Conservation (phyloP, 2,888 invertebrate genomes). For the Drosophila paranaensis region DNA sequence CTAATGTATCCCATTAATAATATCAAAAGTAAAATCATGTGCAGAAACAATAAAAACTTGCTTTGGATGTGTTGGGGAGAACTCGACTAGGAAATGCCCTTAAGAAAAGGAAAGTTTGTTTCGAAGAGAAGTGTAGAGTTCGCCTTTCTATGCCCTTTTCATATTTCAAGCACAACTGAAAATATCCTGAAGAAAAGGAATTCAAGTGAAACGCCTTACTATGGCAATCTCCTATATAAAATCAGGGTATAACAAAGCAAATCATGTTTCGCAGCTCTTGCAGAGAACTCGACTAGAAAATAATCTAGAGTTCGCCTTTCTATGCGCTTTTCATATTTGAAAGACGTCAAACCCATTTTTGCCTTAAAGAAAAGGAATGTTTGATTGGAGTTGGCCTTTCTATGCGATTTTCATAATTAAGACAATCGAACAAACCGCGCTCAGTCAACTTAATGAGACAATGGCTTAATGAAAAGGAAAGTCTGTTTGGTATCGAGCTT, state of each 20-base stretch:
- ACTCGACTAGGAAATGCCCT: slow-evolving; percentile 5
- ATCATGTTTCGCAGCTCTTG: no score
- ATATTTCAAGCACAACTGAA: no score
- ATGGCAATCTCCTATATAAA: no score
- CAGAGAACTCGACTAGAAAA: no score
- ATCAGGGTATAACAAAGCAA: no score
- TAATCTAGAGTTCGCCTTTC: background rate
- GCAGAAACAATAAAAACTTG: slow-evolving; percentile 15
- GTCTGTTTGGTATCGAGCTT: background rate
- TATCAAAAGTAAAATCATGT: slow-evolving; percentile 30
- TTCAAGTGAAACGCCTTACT: background rate
- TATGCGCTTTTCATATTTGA: slow-evolving; percentile 1
- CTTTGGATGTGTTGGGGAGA: background rate
- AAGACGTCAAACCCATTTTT: background rate
- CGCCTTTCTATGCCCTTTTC: no score
- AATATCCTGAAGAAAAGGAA: background rate
- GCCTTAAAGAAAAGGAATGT: no score
- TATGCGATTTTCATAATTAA: no score
- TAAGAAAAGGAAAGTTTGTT: background rate
- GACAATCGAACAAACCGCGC: no score
- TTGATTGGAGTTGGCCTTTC: no score
- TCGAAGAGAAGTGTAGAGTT: background rate
- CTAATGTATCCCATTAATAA: slow-evolving; percentile 49
- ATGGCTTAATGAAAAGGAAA: background rate
- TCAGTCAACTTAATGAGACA: background rate